Conservation (phyloP, 35 echinoderm and acorn worm genomes). For the Apostichopus californicus region DNA sequence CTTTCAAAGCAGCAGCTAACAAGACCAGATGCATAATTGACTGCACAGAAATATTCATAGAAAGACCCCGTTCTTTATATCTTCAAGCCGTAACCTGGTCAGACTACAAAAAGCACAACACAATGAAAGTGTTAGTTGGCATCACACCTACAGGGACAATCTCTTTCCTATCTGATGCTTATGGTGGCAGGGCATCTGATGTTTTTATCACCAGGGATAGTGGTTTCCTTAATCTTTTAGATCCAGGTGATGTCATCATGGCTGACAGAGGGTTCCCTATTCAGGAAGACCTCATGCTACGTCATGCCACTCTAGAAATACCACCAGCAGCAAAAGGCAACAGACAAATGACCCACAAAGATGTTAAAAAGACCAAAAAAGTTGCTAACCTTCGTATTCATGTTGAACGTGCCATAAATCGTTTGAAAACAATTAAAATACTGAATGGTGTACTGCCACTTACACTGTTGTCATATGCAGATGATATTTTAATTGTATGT, state of each 20-base stretch:
- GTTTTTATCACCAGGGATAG: not conserved
- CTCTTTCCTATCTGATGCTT: not conserved
- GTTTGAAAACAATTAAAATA: constrained; percentile 5
- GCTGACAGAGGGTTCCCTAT: no score
- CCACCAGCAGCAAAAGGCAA: not conserved
- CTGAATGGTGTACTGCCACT: constrained; percentile 7
- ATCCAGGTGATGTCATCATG: not conserved
- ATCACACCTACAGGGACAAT: not conserved
- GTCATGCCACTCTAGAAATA: not conserved
- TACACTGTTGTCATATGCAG: not conserved
- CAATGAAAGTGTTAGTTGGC: no score
- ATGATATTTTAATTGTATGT: not conserved
- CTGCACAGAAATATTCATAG: not conserved
- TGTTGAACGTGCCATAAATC: constrained; percentile 18
- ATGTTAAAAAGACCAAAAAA: not conserved
- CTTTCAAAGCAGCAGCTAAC: not conserved
- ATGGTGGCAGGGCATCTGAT: not conserved
- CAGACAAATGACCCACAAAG: constrained; percentile 4
- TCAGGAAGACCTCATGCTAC: not conserved
- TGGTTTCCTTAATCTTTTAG: not conserved
- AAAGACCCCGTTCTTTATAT: constrained; percentile 2
- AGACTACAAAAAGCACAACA: not conserved
- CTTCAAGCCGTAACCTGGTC: not conserved
- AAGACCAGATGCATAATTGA: no score
- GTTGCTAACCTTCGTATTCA: constrained; percentile 1